Evolutionary conservation across 2,888 invertebrate species (phyloP).

Genomic region (Drosophila cognata): DNA sequence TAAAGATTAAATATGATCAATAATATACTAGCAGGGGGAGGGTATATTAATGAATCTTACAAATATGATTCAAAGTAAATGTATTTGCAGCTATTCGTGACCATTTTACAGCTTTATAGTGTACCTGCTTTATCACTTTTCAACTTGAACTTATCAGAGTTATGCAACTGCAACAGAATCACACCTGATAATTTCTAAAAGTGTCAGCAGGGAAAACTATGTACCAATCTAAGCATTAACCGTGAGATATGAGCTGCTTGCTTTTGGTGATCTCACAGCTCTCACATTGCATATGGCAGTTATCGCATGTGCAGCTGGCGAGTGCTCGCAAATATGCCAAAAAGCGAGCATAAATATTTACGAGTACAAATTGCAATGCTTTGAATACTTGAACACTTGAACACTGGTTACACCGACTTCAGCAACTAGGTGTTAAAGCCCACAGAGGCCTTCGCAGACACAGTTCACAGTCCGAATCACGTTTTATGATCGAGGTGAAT

Average conservation of each 20-base stretch:
- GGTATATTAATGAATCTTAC: no score
- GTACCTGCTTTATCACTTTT: constrained; percentile 38
- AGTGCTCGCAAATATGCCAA: constrained; percentile 50
- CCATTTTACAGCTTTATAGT: constrained; percentile 6
- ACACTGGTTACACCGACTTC: constrained; percentile 35
- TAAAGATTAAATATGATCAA: not conserved
- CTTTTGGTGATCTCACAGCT: constrained; percentile 8
- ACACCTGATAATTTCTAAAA: constrained; percentile 25
- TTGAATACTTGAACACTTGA: constrained; percentile 33
- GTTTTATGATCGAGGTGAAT: constrained; percentile 84
- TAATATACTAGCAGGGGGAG: not conserved
- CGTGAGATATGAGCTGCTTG: constrained; percentile 10
- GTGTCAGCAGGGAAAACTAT: not conserved
- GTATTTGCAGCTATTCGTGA: constrained; percentile 24
- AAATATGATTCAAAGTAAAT: constrained; percentile 11
- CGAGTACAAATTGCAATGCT: constrained; percentile 57
- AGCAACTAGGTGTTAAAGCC: constrained; percentile 54
- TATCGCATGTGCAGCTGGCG: constrained; percentile 33
- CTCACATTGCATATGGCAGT: constrained; percentile 1
- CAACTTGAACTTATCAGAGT: constrained; percentile 12
- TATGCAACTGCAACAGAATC: constrained; percentile 18
- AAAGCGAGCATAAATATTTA: constrained; percentile 53
- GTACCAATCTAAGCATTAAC: constrained; percentile 12
- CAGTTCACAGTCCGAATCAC: constrained; percentile 67
- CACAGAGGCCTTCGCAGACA: constrained; percentile 35